These are phyloP conservation scores for Scalopus aquaticus DNA, from an alignment of 2,113 vertebrate species.

Conservation along the genomic window DNA sequence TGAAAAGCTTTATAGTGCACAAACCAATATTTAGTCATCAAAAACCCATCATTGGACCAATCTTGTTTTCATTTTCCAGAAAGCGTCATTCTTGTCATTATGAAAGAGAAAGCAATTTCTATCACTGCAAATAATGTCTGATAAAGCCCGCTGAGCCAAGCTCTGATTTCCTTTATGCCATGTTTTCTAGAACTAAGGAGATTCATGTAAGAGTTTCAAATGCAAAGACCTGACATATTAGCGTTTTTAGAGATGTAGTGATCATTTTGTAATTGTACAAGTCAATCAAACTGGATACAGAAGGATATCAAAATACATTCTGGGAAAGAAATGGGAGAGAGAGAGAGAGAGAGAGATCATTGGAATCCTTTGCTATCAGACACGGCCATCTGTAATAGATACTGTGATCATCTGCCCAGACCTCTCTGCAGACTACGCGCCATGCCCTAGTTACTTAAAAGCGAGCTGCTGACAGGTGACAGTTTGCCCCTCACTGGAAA, in stretches of 20 bases:
- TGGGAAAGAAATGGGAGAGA: background rate
- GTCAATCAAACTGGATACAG: background rate
- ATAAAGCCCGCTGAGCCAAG: background rate
- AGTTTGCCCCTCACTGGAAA: background rate
- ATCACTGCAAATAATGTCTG: background rate
- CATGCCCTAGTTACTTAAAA: background rate
- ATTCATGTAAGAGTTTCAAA: slow-evolving; percentile 6
- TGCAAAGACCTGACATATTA: background rate
- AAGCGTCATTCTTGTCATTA: background rate
- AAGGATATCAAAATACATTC: background rate
- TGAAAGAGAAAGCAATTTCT: slow-evolving; percentile 28
- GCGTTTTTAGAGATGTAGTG: background rate
- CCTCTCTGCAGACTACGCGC: background rate
- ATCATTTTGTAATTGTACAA: background rate
- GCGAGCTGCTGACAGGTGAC: background rate
- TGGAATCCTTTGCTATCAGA: background rate
- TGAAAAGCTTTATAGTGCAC: background rate
- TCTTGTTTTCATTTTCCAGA: background rate
- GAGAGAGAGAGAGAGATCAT: background rate
- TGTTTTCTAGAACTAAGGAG: background rate
- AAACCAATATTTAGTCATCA: slow-evolving; percentile 12
- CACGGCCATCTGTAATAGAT: background rate
- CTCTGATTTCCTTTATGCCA: background rate
- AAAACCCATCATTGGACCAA: background rate
- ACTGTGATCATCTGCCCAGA: background rate